A percentile compares a stretch with the other conserved stretches of the same genome.
phyloP scores from a whole-genome alignment of 2,113 vertebrate genomes.

The Isurus oxyrinchus region DNA sequence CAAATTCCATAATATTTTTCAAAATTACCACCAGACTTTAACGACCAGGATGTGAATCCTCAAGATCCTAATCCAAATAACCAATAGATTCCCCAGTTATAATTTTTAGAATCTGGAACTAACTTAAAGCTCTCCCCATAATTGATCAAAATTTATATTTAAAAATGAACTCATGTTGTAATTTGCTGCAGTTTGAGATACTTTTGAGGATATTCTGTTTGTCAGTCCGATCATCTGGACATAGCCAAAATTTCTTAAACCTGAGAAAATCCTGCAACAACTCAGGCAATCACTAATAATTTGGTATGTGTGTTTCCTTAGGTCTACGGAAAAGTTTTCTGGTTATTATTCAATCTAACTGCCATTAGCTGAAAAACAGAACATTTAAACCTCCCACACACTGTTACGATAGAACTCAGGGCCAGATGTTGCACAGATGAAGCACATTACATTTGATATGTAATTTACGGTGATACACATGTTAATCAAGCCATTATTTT shows the following conservation, averaged over 20 bases:
- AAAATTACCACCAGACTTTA: background rate
- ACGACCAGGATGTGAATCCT: background rate
- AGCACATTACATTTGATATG: background rate
- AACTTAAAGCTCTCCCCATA: background rate
- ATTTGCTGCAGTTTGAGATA: background rate
- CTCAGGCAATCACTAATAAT: background rate
- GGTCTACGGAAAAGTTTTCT: background rate
- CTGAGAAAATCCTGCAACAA: background rate
- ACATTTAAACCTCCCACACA: conserved; percentile 2
- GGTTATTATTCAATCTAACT: background rate
- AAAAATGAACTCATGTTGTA: background rate
- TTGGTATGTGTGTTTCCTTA: background rate
- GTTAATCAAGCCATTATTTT: background rate
- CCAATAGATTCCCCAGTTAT: background rate
- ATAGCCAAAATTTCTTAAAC: background rate
- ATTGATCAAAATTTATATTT: background rate
- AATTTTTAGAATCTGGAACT: background rate
- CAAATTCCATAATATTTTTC: background rate
- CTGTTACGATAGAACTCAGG: background rate
- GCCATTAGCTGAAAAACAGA: background rate
- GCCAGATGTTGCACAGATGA: conserved; percentile 31
- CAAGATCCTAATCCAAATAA: background rate
- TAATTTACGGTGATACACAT: conserved; percentile 8
- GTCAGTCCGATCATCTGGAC: background rate
- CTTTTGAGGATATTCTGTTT: background rate